A percentile compares a stretch with the other conserved stretches of the same genome.
Evolutionary conservation across 1,140 invertebrate species (phyloP).

Genomic region (Telenomus remus): DNA sequence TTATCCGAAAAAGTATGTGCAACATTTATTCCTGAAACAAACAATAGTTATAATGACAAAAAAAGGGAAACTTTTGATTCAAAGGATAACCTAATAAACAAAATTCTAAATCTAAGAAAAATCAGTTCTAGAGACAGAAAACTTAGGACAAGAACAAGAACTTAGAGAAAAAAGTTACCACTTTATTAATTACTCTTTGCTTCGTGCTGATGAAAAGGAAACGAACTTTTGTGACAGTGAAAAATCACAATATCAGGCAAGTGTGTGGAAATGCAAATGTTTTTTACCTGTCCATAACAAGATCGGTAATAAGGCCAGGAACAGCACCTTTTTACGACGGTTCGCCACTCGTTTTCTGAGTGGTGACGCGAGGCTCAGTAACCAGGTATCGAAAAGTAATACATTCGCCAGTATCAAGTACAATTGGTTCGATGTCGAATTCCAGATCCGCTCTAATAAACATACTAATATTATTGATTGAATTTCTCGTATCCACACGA

Average conservation of each 20-base stretch:
- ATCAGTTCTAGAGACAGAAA: too few relatives aligned
- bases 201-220: too few relatives aligned
- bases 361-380: slow-evolving; percentile 63
- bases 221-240: too few relatives aligned
- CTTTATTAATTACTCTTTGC: too few relatives aligned
- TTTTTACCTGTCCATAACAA: slow-evolving; percentile 66
- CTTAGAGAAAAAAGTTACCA: too few relatives aligned
- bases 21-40: slow-evolving; percentile 75
- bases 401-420: slow-evolving; percentile 66
- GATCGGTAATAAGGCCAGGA: slow-evolving; percentile 65
- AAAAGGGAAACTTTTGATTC: slow-evolving; percentile 30
- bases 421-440: slow-evolving; percentile 56
- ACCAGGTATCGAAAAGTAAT: slow-evolving; percentile 68
- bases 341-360: slow-evolving; percentile 55
- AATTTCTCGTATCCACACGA: background rate
- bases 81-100: too few relatives aligned
- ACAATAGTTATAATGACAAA: slow-evolving; percentile 66
- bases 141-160: too few relatives aligned
- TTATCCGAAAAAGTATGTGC: slow-evolving; percentile 70
- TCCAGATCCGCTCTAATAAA: slow-evolving; percentile 65
- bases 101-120: too few relatives aligned
- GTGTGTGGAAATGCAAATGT: background rate
- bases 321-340: slow-evolving; percentile 60
- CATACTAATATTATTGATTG: background rate
- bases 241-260: too few relatives aligned